Evolutionary conservation across 2,797 vertebrate genomes (phyloP).

Genomic region (Sardinella longiceps): DNA sequence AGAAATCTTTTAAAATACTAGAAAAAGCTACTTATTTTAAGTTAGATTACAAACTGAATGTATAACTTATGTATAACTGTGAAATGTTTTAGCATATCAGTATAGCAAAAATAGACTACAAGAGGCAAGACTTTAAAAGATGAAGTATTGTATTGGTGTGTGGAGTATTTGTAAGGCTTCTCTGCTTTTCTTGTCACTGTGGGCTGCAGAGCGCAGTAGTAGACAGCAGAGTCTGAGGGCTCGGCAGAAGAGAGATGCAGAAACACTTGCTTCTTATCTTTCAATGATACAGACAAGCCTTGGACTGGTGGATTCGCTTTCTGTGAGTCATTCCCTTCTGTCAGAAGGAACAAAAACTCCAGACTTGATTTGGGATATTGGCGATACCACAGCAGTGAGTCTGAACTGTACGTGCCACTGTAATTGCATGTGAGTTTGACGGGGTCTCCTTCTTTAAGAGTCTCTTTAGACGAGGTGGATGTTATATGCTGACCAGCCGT

Average conservation of each 20-base stretch:
- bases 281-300: conserved; percentile 32
- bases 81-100: too few species aligned
- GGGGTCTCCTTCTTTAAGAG: conserved; percentile 9
- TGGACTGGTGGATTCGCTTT: conserved; percentile 29
- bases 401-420: neutral
- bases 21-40: too few species aligned
- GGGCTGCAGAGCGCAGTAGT: conserved; percentile 36
- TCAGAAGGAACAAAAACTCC: conserved; percentile 35
- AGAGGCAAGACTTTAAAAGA: too few species aligned
- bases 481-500: conserved; percentile 34
- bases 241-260: conserved; percentile 26
- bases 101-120: too few species aligned
- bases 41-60: too few species aligned
- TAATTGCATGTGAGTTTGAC: neutral
- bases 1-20: too few species aligned
- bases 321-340: conserved; percentile 9
- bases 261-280: conserved; percentile 30
- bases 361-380: conserved; percentile 40
- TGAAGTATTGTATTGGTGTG: neutral
- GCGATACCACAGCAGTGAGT: conserved; percentile 46
- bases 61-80: too few species aligned
- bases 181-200: conserved; percentile 25
- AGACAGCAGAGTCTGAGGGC: conserved; percentile 17
- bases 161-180: neutral
- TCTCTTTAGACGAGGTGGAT: neutral